phyloP scores from a whole-genome alignment of 2,797 vertebrate genomes.

The Enteromius radiatus region DNA sequence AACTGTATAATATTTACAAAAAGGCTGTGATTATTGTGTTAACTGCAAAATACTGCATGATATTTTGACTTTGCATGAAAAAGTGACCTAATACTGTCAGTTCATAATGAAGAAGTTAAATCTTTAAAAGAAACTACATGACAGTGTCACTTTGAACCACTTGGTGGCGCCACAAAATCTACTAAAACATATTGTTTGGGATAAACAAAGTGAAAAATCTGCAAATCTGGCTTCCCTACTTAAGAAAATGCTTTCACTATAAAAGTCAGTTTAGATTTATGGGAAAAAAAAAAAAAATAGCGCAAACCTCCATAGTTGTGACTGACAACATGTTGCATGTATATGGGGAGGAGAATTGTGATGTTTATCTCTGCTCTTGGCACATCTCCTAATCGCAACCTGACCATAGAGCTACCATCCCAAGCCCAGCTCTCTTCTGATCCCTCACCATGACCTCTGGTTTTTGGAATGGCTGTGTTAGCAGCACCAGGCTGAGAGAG shows the following conservation, averaged over 20 bases:
- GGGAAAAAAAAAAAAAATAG: background rate
- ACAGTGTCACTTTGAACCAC: conserved; percentile 40
- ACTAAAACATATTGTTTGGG: conserved; percentile 23
- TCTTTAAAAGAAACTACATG: background rate
- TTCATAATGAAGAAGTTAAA: background rate
- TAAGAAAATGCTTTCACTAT: background rate
- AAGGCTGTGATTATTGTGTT: conserved; percentile 4
- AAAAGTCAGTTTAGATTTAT: conserved; percentile 1
- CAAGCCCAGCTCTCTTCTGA: conserved; percentile 50
- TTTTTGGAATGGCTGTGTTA: conserved; percentile 48
- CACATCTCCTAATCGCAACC: background rate
- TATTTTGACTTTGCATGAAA: conserved; percentile 17
- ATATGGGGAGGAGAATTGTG: background rate
- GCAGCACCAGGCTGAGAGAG: conserved; percentile 35
- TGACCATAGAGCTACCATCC: conserved; percentile 17
- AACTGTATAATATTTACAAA: conserved; percentile 36
- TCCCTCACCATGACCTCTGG: conserved; percentile 55
- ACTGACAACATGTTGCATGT: conserved; percentile 19
- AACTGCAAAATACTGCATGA: conserved; percentile 17
- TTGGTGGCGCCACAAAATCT: conserved; percentile 49
- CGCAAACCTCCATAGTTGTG: background rate
- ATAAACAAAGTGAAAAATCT: background rate
- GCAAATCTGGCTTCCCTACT: background rate
- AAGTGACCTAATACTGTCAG: conserved; percentile 8
- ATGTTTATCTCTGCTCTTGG: conserved; percentile 21